Conservation (phyloP, 2,797 vertebrate species). For the Telmatherina bonti region DNA sequence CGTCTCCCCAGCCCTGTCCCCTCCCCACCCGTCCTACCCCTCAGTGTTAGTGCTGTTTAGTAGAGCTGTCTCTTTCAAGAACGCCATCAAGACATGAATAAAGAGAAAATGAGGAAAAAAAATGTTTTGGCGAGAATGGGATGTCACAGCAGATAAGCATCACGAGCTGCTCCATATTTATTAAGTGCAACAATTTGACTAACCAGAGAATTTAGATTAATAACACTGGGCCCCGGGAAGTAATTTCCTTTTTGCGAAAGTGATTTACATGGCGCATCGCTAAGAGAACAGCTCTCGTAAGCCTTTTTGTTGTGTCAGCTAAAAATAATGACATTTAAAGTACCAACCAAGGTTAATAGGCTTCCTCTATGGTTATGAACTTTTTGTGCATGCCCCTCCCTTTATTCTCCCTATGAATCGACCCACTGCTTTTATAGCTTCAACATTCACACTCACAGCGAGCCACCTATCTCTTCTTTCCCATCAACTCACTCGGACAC, state of each 20-base stretch:
- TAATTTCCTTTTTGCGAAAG: constrained; percentile 98
- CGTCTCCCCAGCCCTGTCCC: constrained; percentile 54
- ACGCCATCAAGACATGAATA: constrained; percentile 76
- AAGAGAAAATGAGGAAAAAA: constrained; percentile 69
- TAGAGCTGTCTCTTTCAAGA: constrained; percentile 79
- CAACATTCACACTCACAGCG: constrained; percentile 57
- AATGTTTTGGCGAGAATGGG: constrained; percentile 80
- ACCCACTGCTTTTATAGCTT: constrained; percentile 73
- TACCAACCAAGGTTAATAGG: constrained; percentile 98
- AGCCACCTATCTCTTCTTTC: constrained; percentile 50
- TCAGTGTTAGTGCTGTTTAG: constrained; percentile 74
- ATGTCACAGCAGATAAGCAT: constrained; percentile 88
- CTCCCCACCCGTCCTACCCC: constrained; percentile 41
- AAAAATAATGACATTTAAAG: constrained; percentile 99
- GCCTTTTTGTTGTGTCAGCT: constrained; percentile 92
- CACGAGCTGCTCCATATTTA: constrained; percentile 94
- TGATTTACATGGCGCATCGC: constrained; percentile 96
- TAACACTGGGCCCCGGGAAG: constrained; percentile 94
- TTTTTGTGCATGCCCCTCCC: constrained; percentile 76
- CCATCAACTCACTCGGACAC: constrained; percentile 35
- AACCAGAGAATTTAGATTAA: constrained; percentile 98
- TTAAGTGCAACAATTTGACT: constrained; percentile 96
- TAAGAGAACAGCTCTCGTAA: constrained; percentile 88
- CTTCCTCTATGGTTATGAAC: constrained; percentile 92
- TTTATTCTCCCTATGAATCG: constrained; percentile 65